phyloP scores from a whole-genome alignment of 2,797 vertebrate species.

The Cyclura pinguis region DNA sequence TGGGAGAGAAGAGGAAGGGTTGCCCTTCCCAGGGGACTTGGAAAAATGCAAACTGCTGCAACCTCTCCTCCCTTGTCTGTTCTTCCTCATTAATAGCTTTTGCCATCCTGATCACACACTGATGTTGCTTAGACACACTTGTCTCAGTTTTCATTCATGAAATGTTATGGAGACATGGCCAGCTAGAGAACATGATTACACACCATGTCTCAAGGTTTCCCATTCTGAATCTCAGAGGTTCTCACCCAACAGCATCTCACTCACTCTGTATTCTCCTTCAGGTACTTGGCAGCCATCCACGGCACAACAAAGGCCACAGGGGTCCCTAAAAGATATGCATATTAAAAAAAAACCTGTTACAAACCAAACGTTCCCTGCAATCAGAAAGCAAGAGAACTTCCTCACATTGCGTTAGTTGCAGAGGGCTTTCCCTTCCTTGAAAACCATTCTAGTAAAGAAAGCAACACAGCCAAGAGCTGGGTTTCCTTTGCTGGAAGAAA shows the following conservation, averaged over 20 bases:
- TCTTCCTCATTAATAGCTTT: no score
- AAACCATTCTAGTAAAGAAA: background rate
- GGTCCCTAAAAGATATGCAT: conserved; percentile 78
- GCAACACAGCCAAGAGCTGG: background rate
- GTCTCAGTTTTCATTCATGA: no score
- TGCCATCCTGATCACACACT: no score
- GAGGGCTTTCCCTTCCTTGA: fast-evolving
- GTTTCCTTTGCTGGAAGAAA: no score
- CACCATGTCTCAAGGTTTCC: background rate
- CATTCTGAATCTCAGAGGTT: no score
- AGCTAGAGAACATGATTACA: background rate
- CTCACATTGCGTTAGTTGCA: fast-evolving
- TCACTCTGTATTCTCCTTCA: conserved; percentile 88
- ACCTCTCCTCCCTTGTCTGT: no score
- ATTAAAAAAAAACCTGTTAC: conserved; percentile 39
- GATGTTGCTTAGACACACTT: no score
- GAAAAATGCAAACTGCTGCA: no score
- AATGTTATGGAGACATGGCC: no score
- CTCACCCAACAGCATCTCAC: conserved; percentile 42
- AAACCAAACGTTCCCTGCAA: conserved; percentile 57
- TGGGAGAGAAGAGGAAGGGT: background rate
- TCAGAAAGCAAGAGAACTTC: conserved; percentile 7
- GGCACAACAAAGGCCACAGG: conserved; percentile 86
- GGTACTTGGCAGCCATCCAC: conserved; percentile 83
- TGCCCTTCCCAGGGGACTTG: background rate